Evolutionary conservation across 2,113 vertebrate genomes (phyloP).

Genomic region (Bufo bufo): DNA sequence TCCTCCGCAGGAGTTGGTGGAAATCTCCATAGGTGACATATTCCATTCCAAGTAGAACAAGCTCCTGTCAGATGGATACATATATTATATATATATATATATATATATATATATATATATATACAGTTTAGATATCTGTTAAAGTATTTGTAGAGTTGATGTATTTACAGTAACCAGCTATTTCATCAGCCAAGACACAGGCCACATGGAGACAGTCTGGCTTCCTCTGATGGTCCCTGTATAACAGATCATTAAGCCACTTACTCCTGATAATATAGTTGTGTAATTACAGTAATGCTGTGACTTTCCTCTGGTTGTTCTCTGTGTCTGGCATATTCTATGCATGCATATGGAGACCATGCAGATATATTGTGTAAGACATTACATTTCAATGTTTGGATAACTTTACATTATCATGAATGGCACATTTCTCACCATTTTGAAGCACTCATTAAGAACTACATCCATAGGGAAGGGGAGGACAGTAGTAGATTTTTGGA

Average conservation of each 20-base stretch:
- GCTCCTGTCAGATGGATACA: not conserved
- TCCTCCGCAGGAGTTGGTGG: too few species aligned
- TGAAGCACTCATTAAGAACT: not conserved
- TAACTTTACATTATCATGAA: not conserved
- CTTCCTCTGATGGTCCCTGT: too few species aligned
- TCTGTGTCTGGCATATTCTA: not conserved
- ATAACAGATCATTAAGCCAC: too few species aligned
- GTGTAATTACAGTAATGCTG: too few species aligned
- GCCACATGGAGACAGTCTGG: not conserved
- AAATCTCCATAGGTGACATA: not conserved
- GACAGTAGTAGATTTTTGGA: not conserved
- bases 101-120: not conserved
- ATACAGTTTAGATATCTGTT: not conserved
- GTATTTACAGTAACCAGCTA: not conserved
- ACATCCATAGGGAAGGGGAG: not conserved
- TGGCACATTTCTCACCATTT: not conserved
- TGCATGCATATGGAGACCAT: not conserved
- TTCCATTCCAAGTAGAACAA: not conserved
- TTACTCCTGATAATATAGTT: not conserved
- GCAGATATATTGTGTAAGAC: not conserved
- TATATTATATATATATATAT: too few species aligned
- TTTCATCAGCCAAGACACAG: not conserved
- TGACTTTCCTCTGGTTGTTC: too few species aligned
- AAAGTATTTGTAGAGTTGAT: not conserved
- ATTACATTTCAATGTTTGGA: not conserved